Percentiles rank a stretch among this genome's conserved stretches.
phyloP scores from a whole-genome alignment of 2,888 invertebrate species.

The Blastobasis lacticolella region DNA sequence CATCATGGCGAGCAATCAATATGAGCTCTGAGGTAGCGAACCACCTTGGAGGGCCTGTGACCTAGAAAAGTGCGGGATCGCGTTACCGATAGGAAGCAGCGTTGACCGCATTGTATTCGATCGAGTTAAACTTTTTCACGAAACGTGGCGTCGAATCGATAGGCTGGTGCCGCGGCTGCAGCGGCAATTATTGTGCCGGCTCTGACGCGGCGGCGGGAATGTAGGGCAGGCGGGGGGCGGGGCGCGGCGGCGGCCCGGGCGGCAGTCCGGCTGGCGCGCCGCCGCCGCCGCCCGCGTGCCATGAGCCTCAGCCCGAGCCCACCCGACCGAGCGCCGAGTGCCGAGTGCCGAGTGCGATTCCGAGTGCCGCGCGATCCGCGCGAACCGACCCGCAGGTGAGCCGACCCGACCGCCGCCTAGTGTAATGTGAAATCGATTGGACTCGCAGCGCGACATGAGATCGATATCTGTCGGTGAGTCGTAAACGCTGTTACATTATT shows the following conservation, averaged over 20 bases:
- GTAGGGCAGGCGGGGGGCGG: constrained; percentile 45
- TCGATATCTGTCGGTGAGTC: constrained; percentile 51
- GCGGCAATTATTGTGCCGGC: constrained; percentile 62
- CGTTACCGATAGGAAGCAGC: constrained; percentile 44
- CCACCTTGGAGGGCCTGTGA: constrained; percentile 33
- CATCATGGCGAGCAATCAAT: constrained; percentile 42
- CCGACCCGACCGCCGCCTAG: constrained; percentile 16
- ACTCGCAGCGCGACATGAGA: constrained; percentile 34
- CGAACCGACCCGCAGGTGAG: constrained; percentile 27
- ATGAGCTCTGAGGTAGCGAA: constrained; percentile 33
- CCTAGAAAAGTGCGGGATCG: constrained; percentile 52
- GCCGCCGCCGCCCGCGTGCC: constrained; percentile 26
- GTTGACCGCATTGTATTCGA: constrained; percentile 62
- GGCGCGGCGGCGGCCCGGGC: constrained; percentile 27
- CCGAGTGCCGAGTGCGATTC: constrained; percentile 23
- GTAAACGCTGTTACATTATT: constrained; percentile 40
- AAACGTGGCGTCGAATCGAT: constrained; percentile 57
- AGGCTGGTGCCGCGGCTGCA: constrained; percentile 51
- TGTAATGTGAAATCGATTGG: constrained; percentile 50
- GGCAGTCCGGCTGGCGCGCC: constrained; percentile 22
- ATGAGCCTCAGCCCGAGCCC: constrained; percentile 51
- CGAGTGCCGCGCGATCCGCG: constrained; percentile 48
- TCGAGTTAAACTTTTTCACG: constrained; percentile 67
- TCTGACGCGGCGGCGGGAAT: constrained; percentile 56
- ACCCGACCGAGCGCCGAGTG: constrained; percentile 36